phyloP scores from a whole-genome alignment of 2,113 vertebrate genomes.

The Dendropsophus ebraccatus region DNA sequence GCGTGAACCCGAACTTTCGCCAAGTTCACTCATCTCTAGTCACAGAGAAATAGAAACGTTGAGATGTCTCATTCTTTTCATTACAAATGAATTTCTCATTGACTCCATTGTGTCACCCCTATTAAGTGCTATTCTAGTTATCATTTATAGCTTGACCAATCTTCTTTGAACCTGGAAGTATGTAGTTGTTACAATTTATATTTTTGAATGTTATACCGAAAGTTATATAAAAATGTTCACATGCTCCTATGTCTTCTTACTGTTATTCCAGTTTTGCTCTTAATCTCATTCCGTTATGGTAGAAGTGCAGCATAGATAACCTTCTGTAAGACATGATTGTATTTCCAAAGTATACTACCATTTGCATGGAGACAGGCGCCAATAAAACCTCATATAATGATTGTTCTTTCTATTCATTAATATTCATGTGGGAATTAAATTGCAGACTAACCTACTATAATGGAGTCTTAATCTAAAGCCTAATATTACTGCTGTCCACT shows the following conservation, averaged over 20 bases:
- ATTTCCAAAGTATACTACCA: not conserved
- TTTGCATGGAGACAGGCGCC: slow-evolving; percentile 23
- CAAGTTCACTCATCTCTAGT: too few species aligned
- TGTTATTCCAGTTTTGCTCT: not conserved
- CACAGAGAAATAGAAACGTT: too few species aligned
- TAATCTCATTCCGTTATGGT: not conserved
- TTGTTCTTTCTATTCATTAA: slow-evolving; percentile 26
- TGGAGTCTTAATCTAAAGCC: slow-evolving; percentile 45
- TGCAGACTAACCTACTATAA: slow-evolving; percentile 26
- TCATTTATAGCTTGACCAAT: too few species aligned
- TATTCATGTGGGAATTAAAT: slow-evolving; percentile 19
- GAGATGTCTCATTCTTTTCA: too few species aligned
- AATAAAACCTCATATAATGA: slow-evolving; percentile 17
- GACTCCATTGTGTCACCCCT: too few species aligned
- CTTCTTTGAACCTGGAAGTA: not conserved
- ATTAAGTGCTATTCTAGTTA: too few species aligned
- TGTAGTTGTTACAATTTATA: not conserved
- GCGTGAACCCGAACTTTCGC: too few species aligned
- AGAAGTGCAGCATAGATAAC: not conserved
- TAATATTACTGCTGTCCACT: slow-evolving; percentile 17
- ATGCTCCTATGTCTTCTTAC: not conserved
- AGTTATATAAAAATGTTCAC: not conserved
- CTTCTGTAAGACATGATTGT: not conserved
- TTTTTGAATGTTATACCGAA: too few species aligned
- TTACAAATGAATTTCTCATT: too few species aligned